Base-by-base conservation (phyloP, 1,140 invertebrate species). In the Dendrolimus punctatus region DNA sequence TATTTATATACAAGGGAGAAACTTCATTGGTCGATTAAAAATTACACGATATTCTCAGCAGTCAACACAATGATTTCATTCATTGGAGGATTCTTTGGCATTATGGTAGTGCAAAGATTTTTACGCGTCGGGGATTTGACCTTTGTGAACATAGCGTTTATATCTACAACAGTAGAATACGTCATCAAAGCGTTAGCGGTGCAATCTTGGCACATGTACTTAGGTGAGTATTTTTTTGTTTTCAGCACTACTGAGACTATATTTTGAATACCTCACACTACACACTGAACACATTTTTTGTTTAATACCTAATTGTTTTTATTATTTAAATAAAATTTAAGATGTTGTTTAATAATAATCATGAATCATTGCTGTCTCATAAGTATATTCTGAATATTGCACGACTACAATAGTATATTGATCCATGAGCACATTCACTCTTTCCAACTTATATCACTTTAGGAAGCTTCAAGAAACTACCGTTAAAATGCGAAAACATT, bases 201-300 rank as follows among this genome's bases (percentile, higher is more conserved):
- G 2, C 74, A 85, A 57, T 66, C 90, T 1, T 93, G 91, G 91
- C 89, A 93, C 40, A 89, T 94, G 87, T 94, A 93, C 76, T 55
- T 90, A 6, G 85, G 89, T 90, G 76, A 80, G 82, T 43, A 0
- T 43, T 43, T 43, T n/a, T 5, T 2, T n/a, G 7, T 42, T n/a
- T 42, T 8, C 4, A 8, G 41, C 4, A 42, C 41, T 7, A 8
- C 41, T 42, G 7, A n/a, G 3, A 42, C 7, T 45, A 23, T 10
- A 6, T 45, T 7, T 45, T 45, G 1, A 3, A 5, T 6, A 6
- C 23, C 6, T 6, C 44, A 10, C n/a, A 45, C 4, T 45, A 45
- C n/a, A 23, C 23, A 23, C 23, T 23, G 23, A 23, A 23, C 23
- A 23, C 23, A 3, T 23, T 23, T 23, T 23, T 23, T 23, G 23